Evolutionary conservation across 2,888 invertebrate species (phyloP), one percentile per base, ranked within the genome.

Genomic region (Torymus aiolomorphi): DNA sequence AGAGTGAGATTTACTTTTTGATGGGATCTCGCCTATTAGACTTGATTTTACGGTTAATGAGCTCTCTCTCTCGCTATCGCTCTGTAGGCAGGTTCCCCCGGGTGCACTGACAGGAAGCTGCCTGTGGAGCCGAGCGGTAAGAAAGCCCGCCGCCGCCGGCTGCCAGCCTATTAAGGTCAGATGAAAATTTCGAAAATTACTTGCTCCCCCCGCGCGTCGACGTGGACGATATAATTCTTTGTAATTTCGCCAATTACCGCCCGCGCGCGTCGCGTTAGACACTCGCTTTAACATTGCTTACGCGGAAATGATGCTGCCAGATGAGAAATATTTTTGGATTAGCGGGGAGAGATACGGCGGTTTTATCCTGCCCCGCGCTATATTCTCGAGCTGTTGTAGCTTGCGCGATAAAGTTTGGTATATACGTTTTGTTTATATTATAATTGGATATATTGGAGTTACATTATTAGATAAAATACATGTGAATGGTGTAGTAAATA

Each of bases 11-110:
- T 76, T 59, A 73, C 76, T 73, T 73, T 75, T 66, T 71, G 56
- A 80, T 71, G 62, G 66, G 66, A 80, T 76, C 71, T 42, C 20
- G 20, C 66, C 62, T 62, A 71, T 76, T 71, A 71, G 66, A 62
- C 71, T 75, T 69, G 59, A 62, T 79, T 79, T 71, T 61, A 76
- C 66, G 52, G 31, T 20, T 76, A 76, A 80, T 76, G 59, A 80
- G 76, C 62, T 70, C 24, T 61, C 31, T 66, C 61, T 65, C 12
- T 16, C n/a, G 62, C 52, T n/a, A 11, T 16, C 61, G 31, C 16
- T 16, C 63, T 31, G 18, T 20, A 13, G 54, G 24, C 24, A 67
- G 52, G 13, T 54, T 11, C 67, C 24, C 31, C 62, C n/a, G 42
- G 24, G 31, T 62, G 62, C 62, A 62, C 24, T 62, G 31, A 14